phyloP scores from a whole-genome alignment of 2,113 vertebrate species.

The Salvator merianae region DNA sequence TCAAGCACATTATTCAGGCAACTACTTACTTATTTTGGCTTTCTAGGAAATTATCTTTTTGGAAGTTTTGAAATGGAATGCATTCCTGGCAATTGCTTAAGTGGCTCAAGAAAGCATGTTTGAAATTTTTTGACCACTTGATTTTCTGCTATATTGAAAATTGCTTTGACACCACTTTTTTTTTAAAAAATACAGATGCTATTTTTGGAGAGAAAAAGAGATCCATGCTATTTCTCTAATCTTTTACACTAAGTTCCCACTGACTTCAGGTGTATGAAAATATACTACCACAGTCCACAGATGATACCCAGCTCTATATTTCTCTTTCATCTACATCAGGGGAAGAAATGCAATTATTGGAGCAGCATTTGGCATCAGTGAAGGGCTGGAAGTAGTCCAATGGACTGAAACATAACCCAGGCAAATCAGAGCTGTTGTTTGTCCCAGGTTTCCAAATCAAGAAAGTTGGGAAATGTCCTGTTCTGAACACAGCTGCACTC shows the following conservation, averaged over 20 bases:
- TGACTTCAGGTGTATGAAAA: not conserved
- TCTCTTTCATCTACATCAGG: too few species aligned
- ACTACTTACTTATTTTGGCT: not conserved
- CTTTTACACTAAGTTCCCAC: not conserved
- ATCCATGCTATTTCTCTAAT: not conserved
- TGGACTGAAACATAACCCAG: too few species aligned
- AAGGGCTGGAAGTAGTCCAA: too few species aligned
- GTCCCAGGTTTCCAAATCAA: too few species aligned
- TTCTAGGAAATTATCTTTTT: not conserved
- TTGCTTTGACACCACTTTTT: not conserved
- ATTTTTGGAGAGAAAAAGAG: not conserved
- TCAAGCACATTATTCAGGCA: not conserved
- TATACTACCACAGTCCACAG: too few species aligned
- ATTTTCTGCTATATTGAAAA: not conserved
- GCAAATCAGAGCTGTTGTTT: too few species aligned
- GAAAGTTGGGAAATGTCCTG: too few species aligned
- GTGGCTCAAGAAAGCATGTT: not conserved
- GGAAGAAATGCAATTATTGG: too few species aligned
- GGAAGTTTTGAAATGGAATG: not conserved
- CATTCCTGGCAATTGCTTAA: not conserved
- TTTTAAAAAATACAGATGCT: not conserved
- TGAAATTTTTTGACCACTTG: not conserved
- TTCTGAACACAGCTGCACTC: too few species aligned
- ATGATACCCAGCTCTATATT: too few species aligned
- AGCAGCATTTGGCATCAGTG: too few species aligned